These are phyloP conservation scores for Meghimatium bilineatum DNA, from an alignment of 2,888 invertebrate genomes.

Conservation along the genomic window DNA sequence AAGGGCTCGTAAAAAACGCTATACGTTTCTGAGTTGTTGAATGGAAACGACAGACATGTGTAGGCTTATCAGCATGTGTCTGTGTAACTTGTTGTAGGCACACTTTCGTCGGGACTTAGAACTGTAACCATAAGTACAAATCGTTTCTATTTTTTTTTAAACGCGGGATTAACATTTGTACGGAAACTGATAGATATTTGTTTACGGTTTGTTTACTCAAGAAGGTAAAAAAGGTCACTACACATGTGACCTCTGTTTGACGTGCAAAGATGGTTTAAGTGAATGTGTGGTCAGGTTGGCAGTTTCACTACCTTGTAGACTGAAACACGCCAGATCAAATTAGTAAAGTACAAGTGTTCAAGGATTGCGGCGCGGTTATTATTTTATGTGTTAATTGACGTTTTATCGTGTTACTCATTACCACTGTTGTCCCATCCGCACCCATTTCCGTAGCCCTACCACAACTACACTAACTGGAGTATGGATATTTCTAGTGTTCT, in stretches of 20 bases:
- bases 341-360: neutral
- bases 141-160: neutral
- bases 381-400: neutral
- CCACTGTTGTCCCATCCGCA: neutral
- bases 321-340: neutral
- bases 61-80: conserved; percentile 24
- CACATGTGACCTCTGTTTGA: neutral
- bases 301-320: neutral
- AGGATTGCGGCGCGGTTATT: neutral
- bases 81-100: neutral
- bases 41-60: neutral
- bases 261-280: neutral
- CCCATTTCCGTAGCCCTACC: neutral
- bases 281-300: neutral
- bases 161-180: neutral
- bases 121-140: neutral
- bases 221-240: no score
- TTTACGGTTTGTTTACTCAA: neutral
- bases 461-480: neutral
- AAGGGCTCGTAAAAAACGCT: conserved; percentile 16
- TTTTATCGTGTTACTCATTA: neutral
- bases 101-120: neutral
- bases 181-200: neutral
- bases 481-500: conserved; percentile 1
- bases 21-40: conserved; percentile 17